Evolutionary conservation across 2,888 invertebrate genomes (phyloP), one percentile per base, ranked within the genome.

Genomic region (Pharmacophagus antenor): DNA sequence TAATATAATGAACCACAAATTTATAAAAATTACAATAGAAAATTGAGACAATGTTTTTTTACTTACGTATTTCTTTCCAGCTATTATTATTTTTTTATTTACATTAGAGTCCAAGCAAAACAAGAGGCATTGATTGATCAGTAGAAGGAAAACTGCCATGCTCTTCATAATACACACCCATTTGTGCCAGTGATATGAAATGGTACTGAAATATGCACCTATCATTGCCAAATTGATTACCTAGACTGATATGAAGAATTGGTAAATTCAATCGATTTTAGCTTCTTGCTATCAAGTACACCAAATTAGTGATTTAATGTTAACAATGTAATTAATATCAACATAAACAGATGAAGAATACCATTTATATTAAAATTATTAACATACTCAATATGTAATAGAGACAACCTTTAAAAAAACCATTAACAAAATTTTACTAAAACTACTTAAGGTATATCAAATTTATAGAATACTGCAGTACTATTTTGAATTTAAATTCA

Each of bases 141-240:
- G 66, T 58, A 58, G 6, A 65, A 68, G 49, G 65, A 62, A 8
- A 61, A 64, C 12, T 70, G 70, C 21, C 59, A 0, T 84, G 80
- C 61, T 79, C 81, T 0, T 7, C 58, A 0, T 67, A 81, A 42
- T 81, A 82, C 53, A 63, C 75, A 48, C 81, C 82, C 0, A 65
- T 77, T 0, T 81, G 81, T 55, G 77, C 65, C 2, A 65, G 71
- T 0, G 75, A 79, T 56, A 48, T 51, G 56, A 62, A 23, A 1
- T 56, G 73, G 20, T 82, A 78, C 62, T 67, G 22, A 18, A 82
- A 82, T 58, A 18, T 37, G 82, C 56, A 74, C 66, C 12, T 73
- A 60, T 41, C 20, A 63, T 1, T 82, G 82, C 55, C 66, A 68
- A 21, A 63, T 66, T 5, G 10, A 27, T 0, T 77, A 66, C 42